Base-by-base conservation (phyloP, 2,113 vertebrate species). In the Turnix velox region DNA sequence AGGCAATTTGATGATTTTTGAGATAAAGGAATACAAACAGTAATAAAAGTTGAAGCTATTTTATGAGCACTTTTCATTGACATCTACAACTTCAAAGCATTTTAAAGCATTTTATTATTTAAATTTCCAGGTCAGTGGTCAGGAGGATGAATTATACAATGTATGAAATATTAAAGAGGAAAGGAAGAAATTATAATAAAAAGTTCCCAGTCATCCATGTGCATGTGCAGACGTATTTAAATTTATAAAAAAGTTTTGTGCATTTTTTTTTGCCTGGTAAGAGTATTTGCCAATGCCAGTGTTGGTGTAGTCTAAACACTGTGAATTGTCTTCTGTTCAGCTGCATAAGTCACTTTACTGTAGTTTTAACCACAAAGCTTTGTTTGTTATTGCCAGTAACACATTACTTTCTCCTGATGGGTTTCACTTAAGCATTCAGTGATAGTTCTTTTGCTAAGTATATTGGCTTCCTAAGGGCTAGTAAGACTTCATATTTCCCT, bases 231-330 rank as follows among this genome's bases (percentile, higher is more conserved):
- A 82, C 37, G 35, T 86, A 92, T 72, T 91, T 94, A 91, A 94
- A 92, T 96, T 89, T 82, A 75, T 69, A 24, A 19, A 9, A 43
- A 75, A 69, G 52, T 75, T 95, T 39, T 92, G 73, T 94, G 88
- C 75, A 84, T 0, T 84, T 91, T 94, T 94, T 91, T 92, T 95
- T 83, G 73, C 77, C 28, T 84, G 37, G 58, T 88, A 4, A 30
- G 61, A 45, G 40, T 68, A 89, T 82, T 84, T 79, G 63, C 93
- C 80, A 93, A 22, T 94, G 91, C 54, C 84, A 91, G 73, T 13
- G 6, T 31, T 87, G 14, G 45, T 89, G 73, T 90, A 95, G 92
- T 93, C 95, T 96, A 94, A 96, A 96, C 88, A 95, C 46, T 3
- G 9, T 95, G 91, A 95, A 95, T 92, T 92, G 49, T 93, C 77